Percentiles rank a stretch among this genome's conserved stretches.
These are phyloP conservation scores for Celastrina argiolus DNA, from an alignment of 2,888 invertebrate species.

Conservation along the genomic window DNA sequence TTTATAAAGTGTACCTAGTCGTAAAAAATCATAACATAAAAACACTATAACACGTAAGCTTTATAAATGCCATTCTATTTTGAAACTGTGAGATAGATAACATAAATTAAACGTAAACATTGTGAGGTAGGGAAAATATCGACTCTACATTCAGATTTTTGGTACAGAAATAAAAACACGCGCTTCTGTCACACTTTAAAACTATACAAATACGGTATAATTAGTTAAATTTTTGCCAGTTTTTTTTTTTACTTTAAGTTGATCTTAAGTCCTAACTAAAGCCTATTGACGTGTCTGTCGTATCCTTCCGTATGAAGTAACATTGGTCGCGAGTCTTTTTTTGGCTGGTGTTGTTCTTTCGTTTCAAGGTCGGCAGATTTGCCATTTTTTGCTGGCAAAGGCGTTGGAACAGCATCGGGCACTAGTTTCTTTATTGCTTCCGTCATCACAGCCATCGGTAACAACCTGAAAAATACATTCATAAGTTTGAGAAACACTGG, in stretches of 20 bases:
- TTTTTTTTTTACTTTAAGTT: conserved; percentile 1
- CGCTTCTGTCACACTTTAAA: not conserved
- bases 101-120: not conserved
- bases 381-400: not conserved
- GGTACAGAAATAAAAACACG: conserved; percentile 4
- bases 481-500: not conserved
- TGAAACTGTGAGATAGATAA: conserved; percentile 6
- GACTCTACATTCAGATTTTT: not conserved
- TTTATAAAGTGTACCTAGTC: not conserved
- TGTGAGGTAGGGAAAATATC: conserved; percentile 8
- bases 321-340: conserved; percentile 58
- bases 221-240: not conserved
- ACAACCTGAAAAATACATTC: conserved; percentile 73
- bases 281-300: conserved; percentile 15
- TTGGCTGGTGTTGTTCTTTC: conserved; percentile 30
- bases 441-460: conserved; percentile 84
- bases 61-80: conserved; percentile 14
- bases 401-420: conserved; percentile 79
- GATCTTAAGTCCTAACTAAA: not conserved
- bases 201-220: not conserved
- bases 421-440: conserved; percentile 82
- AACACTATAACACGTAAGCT: conserved; percentile 2
- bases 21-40: not conserved
- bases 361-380: conserved; percentile 19
- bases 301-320: conserved; percentile 11